Evolutionary conservation across 2,888 invertebrate species (phyloP).

Genomic region (Cephus pygmeus): DNA sequence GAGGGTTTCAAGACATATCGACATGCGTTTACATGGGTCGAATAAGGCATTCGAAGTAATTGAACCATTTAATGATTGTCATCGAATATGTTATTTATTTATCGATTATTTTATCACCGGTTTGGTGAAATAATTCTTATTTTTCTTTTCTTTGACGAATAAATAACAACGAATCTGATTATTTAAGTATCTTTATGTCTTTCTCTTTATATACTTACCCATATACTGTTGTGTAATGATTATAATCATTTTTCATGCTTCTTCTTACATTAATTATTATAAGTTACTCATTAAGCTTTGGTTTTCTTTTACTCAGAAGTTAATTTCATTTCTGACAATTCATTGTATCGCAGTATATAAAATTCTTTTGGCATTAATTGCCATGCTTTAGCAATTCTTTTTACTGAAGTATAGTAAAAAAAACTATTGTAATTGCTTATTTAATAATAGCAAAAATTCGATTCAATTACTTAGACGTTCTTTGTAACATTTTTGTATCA

Average conservation of each 20-base stretch:
- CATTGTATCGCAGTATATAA: too few relatives aligned
- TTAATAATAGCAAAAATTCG: too few relatives aligned
- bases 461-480: too few relatives aligned
- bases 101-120: not conserved
- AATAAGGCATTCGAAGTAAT: not conserved
- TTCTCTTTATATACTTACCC: not conserved
- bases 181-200: not conserved
- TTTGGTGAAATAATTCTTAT: not conserved
- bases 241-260: not conserved
- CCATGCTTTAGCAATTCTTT: too few relatives aligned
- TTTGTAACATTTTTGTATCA: too few relatives aligned
- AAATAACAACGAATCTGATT: not conserved
- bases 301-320: not conserved
- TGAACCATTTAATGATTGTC: not conserved
- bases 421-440: too few relatives aligned
- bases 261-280: not conserved
- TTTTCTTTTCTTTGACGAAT: not conserved
- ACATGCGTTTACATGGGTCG: not conserved
- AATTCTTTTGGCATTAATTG: too few relatives aligned
- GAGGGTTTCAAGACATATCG: not conserved
- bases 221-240: not conserved
- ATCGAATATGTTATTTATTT: not conserved
- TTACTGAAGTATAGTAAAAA: too few relatives aligned
- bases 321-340: too few relatives aligned
- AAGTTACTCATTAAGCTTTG: not conserved